phyloP scores from a whole-genome alignment of 2,888 invertebrate genomes.

The Caenorhabditis macrosperma region DNA sequence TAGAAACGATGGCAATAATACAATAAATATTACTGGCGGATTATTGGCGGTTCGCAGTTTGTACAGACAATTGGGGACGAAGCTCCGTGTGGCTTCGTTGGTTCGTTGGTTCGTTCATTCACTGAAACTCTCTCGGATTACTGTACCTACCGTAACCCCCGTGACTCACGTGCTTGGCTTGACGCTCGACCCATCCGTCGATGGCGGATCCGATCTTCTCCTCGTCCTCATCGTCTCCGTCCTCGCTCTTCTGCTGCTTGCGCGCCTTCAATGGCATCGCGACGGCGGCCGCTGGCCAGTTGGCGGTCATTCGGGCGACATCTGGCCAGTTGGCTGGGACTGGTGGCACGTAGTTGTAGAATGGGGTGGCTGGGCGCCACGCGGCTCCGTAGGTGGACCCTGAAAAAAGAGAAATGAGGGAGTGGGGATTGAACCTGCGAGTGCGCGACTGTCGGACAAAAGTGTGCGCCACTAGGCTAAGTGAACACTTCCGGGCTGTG shows the following conservation, averaged over 20 bases:
- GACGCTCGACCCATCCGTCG: slow-evolving; percentile 72
- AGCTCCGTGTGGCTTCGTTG: background rate
- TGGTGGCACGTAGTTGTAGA: slow-evolving; percentile 80
- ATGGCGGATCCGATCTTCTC: slow-evolving; percentile 71
- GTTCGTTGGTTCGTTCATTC: slow-evolving; percentile 20
- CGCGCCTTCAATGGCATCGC: slow-evolving; percentile 70
- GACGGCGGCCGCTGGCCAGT: slow-evolving; percentile 76
- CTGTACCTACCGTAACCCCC: background rate
- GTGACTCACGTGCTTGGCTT: slow-evolving; percentile 63
- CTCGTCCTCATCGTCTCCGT: slow-evolving; percentile 66
- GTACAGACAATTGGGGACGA: slow-evolving; percentile 46
- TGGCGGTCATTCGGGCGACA: slow-evolving; percentile 70
- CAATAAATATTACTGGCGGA: slow-evolving; percentile 50
- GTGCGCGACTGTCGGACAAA: background rate
- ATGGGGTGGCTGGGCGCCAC: slow-evolving; percentile 79
- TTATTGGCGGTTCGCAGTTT: slow-evolving; percentile 14
- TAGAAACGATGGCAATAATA: slow-evolving; percentile 30
- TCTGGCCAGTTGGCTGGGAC: slow-evolving; percentile 80
- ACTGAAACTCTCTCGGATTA: slow-evolving; percentile 25
- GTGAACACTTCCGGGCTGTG: background rate
- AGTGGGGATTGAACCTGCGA: background rate
- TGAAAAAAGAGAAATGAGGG: slow-evolving; percentile 33
- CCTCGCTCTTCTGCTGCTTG: slow-evolving; percentile 52
- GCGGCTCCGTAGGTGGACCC: slow-evolving; percentile 80
- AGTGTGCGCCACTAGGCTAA: background rate